Percentiles rank a stretch among this genome's conserved stretches.
Evolutionary conservation across 2,888 invertebrate genomes (phyloP).

Genomic region (Pycnomerus fuliginosus): DNA sequence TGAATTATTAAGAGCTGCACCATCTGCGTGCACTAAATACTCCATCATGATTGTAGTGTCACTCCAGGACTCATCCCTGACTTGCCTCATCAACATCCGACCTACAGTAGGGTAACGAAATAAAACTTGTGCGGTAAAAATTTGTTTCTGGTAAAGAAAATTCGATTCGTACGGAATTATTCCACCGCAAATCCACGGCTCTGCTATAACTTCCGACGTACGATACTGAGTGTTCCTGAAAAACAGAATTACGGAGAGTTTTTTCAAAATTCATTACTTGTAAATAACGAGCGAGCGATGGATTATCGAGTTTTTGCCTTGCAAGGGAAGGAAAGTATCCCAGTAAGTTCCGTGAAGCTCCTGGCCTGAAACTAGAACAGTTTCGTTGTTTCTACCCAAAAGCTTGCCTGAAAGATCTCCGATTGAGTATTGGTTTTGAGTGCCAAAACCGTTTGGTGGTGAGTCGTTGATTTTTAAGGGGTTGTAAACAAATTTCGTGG

Average conservation of each 20-base stretch:
- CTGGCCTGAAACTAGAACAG: slow-evolving; percentile 67
- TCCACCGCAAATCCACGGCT: slow-evolving; percentile 66
- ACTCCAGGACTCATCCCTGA: slow-evolving; percentile 73
- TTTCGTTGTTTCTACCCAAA: slow-evolving; percentile 69
- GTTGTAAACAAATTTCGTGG: slow-evolving; percentile 75
- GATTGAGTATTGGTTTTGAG: slow-evolving; percentile 86
- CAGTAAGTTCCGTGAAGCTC: slow-evolving; percentile 75
- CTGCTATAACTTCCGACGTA: slow-evolving; percentile 47
- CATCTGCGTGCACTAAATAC: slow-evolving; percentile 84
- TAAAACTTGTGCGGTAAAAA: slow-evolving; percentile 76
- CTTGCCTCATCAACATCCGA: slow-evolving; percentile 77
- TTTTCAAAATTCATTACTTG: slow-evolving; percentile 54
- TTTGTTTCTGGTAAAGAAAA: slow-evolving; percentile 67
- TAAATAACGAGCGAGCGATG: slow-evolving; percentile 80
- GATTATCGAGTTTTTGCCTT: slow-evolving; percentile 74
- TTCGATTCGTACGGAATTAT: slow-evolving; percentile 64
- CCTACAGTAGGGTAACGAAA: slow-evolving; percentile 83
- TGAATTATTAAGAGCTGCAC: slow-evolving; percentile 73
- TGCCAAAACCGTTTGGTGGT: slow-evolving; percentile 60
- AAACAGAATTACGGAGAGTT: slow-evolving; percentile 4
- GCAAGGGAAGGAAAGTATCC: slow-evolving; percentile 83
- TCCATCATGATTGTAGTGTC: slow-evolving; percentile 85
- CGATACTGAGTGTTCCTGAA: slow-evolving; percentile 56
- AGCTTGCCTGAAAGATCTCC: slow-evolving; percentile 89
- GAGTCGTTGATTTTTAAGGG: slow-evolving; percentile 58